Conservation (phyloP, 2,888 invertebrate genomes). For the Parnassius apollo region DNA sequence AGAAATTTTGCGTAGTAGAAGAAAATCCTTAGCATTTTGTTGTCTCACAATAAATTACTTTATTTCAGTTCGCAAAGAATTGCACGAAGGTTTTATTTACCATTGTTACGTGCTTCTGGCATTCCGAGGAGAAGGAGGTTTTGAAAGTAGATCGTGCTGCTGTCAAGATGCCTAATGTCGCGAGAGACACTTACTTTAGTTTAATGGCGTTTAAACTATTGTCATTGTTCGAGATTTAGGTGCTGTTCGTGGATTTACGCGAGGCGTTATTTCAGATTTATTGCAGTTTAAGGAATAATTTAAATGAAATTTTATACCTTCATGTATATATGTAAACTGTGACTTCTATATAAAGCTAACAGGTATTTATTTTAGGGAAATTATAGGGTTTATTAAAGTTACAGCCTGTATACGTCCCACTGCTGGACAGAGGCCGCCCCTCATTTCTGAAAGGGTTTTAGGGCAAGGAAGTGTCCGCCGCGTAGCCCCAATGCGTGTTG, state of each 20-base stretch:
- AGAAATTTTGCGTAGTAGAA: too few relatives aligned
- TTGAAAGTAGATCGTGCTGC: constrained; percentile 4
- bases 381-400: too few relatives aligned
- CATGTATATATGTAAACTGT: too few relatives aligned
- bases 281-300: too few relatives aligned
- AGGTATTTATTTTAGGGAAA: too few relatives aligned
- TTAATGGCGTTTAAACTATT: constrained; percentile 17
- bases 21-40: neutral
- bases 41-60: constrained; percentile 13
- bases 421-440: too few relatives aligned
- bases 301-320: too few relatives aligned
- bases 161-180: constrained; percentile 14
- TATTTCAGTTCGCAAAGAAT: neutral
- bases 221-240: constrained; percentile 2
- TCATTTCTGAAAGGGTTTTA: too few relatives aligned
- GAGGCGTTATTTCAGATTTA: neutral
- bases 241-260: neutral
- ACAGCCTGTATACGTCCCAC: too few relatives aligned
- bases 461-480: too few relatives aligned
- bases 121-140: constrained; percentile 2
- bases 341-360: too few relatives aligned
- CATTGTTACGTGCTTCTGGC: constrained; percentile 1
- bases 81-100: constrained; percentile 3
- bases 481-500: too few relatives aligned
- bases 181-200: constrained; percentile 12